Base-by-base conservation (phyloP, 2,888 invertebrate species). In the Pegoplata infirma region DNA sequence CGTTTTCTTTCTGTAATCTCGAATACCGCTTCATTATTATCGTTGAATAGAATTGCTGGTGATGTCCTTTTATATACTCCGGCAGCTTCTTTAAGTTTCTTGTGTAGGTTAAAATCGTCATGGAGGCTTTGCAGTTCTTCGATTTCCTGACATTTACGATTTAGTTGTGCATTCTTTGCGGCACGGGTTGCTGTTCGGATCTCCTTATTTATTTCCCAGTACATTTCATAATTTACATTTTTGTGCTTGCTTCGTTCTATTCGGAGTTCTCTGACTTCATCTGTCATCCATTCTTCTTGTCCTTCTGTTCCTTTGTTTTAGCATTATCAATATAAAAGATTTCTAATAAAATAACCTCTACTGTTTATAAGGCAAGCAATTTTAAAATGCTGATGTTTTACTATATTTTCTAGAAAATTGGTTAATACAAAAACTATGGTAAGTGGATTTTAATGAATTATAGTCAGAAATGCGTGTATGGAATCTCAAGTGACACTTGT, bases 401-500 rank as follows among this genome's bases (percentile, higher is more conserved):
- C 16, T 68, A 36, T 59, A 55, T 73, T 78, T 69, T 69, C 64
- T 64, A 59, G 77, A 78, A 78, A 73, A 78, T 69, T 78, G 58
- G 17, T 74, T 63, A 56, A 69, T 68, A 64, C 58, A 64, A n/a
- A n/a, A 51, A 59, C 68, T 68, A 59, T 66, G 69, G 58, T 74
- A 78, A 78, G 64, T 74, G 73, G 73, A 73, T 68, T 76, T 80
- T 68, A 76, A 80, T 80, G 72, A 80, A 80, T 76, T 76, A 76
- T 68, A 68, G 58, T 63, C 47, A 74, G 63, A 76, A 73, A 76
- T 80, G 76, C 80, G 76, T 80, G 76, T 68, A 64, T 56, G 63
- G 80, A 72, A 80, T 80, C 64, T 68, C 63, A 76, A 76, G 53
- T 75, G 61, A 75, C 71, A 72, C 75, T 74, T 75, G 71, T 79